Conservation (phyloP, 1,140 invertebrate species). For the Anoplolepis gracilipes region DNA sequence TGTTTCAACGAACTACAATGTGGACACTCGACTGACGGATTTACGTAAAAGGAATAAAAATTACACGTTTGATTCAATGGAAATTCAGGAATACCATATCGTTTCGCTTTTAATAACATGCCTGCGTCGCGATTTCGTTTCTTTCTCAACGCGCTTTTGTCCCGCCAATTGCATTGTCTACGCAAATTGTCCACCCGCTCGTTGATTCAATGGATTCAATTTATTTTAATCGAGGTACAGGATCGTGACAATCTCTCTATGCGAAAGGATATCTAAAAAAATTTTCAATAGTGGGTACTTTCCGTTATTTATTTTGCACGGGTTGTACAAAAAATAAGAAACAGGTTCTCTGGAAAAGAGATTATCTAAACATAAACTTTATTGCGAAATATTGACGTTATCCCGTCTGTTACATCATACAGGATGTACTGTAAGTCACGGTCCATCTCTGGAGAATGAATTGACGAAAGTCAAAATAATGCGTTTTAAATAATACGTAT, state of each 20-base stretch:
- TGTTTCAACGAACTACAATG: conserved; percentile 48
- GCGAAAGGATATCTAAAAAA: conserved; percentile 41
- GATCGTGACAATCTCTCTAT: conserved; percentile 40
- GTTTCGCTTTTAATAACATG: conserved; percentile 58
- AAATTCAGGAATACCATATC: conserved; percentile 56
- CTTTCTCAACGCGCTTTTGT: conserved; percentile 57
- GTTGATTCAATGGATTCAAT: conserved; percentile 61
- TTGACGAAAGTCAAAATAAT: too few species aligned
- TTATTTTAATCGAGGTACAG: conserved; percentile 58
- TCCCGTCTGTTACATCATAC: background rate
- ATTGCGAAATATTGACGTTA: conserved; percentile 19
- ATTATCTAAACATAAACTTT: background rate
- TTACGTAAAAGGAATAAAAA: conserved; percentile 58
- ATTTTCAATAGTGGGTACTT: conserved; percentile 33
- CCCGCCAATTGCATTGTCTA: conserved; percentile 58
- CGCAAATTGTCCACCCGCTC: conserved; percentile 55
- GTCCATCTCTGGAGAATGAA: too few species aligned
- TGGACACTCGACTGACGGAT: conserved; percentile 42
- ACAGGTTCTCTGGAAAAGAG: background rate
- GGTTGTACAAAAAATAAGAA: conserved; percentile 1
- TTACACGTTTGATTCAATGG: conserved; percentile 55
- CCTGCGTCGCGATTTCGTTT: conserved; percentile 56
- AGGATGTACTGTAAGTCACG: too few species aligned
- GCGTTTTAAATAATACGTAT: too few species aligned
- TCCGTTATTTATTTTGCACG: conserved; percentile 30